Evolutionary conservation across 64 coral and sea anemone genomes (phyloP).

Genomic region (Hydrozoanthus tunicans): DNA sequence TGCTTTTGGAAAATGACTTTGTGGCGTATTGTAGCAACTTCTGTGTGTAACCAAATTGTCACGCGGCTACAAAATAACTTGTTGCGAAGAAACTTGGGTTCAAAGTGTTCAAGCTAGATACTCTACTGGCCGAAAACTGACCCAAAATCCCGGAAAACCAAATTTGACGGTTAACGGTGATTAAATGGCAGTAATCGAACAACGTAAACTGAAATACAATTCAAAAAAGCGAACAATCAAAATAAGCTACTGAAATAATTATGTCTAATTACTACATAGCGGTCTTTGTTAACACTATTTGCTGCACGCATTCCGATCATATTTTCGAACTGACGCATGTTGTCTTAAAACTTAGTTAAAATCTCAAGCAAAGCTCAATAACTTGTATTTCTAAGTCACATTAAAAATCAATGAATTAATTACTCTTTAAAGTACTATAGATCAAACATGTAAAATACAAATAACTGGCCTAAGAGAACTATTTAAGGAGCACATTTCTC

Average conservation of each 20-base stretch:
- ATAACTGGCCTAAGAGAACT: background rate
- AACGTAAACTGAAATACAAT: slow-evolving; percentile 43
- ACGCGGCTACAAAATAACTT: slow-evolving; percentile 28
- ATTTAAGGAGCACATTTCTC: too few relatives aligned
- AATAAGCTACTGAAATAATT: slow-evolving; percentile 9
- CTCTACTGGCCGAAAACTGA: slow-evolving; percentile 24
- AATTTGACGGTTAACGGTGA: slow-evolving; percentile 22
- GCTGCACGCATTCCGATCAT: slow-evolving; percentile 39
- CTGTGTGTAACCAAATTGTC: slow-evolving; percentile 46
- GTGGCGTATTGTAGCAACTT: slow-evolving; percentile 31
- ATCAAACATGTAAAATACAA: background rate
- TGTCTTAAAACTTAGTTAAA: slow-evolving; percentile 10
- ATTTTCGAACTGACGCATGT: slow-evolving; percentile 19
- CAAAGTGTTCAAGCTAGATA: background rate
- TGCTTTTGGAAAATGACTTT: too few relatives aligned
- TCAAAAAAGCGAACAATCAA: slow-evolving; percentile 10
- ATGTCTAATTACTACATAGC: background rate
- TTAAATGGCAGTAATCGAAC: slow-evolving; percentile 25
- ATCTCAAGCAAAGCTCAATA: slow-evolving; percentile 37
- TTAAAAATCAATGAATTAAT: background rate
- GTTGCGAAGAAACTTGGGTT: background rate
- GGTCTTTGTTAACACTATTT: slow-evolving; percentile 2
- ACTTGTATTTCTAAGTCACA: background rate
- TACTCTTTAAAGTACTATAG: too few relatives aligned
- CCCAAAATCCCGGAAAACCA: slow-evolving; percentile 36